phyloP scores from a whole-genome alignment of 2,888 invertebrate genomes.

The Tipula unca region DNA sequence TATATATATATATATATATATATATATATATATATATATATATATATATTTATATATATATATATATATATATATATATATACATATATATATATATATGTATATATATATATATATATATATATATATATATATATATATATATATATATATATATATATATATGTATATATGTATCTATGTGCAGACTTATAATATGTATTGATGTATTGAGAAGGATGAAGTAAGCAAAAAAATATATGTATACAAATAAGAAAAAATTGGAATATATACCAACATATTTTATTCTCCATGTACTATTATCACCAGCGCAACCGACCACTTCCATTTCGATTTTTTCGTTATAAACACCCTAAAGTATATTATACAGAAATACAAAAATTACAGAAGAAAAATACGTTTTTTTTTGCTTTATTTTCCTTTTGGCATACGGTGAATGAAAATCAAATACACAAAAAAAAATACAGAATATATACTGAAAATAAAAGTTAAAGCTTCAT shows the following conservation, averaged over 20 bases:
- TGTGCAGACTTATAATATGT: too few species aligned
- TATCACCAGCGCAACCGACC: neutral
- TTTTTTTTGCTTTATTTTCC: neutral
- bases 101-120: too few species aligned
- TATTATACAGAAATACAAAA: neutral
- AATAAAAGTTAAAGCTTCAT: conserved; percentile 4
- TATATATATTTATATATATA: too few species aligned
- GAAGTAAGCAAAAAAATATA: too few species aligned
- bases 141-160: too few species aligned
- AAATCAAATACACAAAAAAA: neutral
- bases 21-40: too few species aligned
- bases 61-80: too few species aligned
- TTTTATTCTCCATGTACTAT: neutral
- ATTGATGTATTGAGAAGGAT: too few species aligned
- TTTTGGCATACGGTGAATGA: neutral
- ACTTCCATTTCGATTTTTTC: neutral
- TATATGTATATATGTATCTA: too few species aligned
- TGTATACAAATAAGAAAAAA: neutral
- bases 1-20: too few species aligned
- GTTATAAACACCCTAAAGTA: neutral
- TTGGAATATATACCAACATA: neutral
- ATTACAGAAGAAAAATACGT: neutral
- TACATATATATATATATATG: too few species aligned
- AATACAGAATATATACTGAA: neutral
- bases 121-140: too few species aligned